Base-by-base conservation (phyloP, 2,888 invertebrate genomes). In the Caenorhabditis virilis region DNA sequence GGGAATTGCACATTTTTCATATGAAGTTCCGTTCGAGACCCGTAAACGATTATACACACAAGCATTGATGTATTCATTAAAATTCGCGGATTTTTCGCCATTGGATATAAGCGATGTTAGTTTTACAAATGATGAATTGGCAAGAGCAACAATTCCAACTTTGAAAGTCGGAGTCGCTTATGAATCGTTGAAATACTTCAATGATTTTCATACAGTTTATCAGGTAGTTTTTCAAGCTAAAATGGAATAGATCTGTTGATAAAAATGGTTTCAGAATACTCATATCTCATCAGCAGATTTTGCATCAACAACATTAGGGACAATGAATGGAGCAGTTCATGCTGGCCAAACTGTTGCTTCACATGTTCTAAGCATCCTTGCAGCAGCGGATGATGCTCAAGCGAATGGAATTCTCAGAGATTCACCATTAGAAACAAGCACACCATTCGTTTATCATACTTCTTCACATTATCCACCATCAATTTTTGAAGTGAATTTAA, bases 321-420 rank as follows among this genome's bases (percentile, higher is more conserved):
- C 72, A 43, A 77, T 76, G 76, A 77, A 77, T 43, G 77, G 77
- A 47, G 77, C 77, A 5, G 61, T 77, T 11, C 39, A 66, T 22
- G 45, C 70, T 1, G 77, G 72, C 9, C 27, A 71, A 13, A 15
- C 43, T 4, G 76, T 69, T 5, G 65, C 61, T 33, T 45, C 43
- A 23, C 50, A 64, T 46, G 54, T 59, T 15, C 50, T 59, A 16
- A 45, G 43, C 36, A 59, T 64, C 51, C 39, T 55, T 15, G 23
- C 58, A 15, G 51, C 54, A 2, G 55, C 54, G 2, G 51, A 63
- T 25, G 55, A n/a, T 7, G 15, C 51, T 16, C 51, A 51, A 30
- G 36, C 20, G 3, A 59, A 58, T 30, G 47, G 38, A 3, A n/a
- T 65, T 9, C 46, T 60, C 0, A 9, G 65, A 9, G 65, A 65